Percentiles rank a stretch among this genome's conserved stretches.
Conservation (phyloP, 2,888 invertebrate genomes). For the Drosophila macrothrix region DNA sequence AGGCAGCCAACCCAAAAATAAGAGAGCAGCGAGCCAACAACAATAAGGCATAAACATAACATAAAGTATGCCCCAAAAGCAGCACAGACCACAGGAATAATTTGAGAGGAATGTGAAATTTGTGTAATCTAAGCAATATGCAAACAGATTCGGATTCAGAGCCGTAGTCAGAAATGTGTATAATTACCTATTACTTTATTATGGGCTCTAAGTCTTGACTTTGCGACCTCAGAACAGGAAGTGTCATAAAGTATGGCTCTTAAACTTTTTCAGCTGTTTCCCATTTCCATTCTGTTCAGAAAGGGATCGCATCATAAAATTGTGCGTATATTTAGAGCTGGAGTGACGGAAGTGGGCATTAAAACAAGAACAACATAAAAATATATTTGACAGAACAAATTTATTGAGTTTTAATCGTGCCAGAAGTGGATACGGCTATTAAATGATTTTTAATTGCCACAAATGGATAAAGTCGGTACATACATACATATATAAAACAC, state of each 20-base stretch:
- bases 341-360: constrained; percentile 21
- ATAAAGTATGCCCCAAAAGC: background rate
- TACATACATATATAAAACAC: background rate
- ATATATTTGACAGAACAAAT: constrained; percentile 26
- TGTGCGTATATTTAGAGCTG: constrained; percentile 21
- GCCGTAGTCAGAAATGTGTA: constrained; percentile 18
- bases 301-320: constrained; percentile 42
- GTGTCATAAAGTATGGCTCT: constrained; percentile 26
- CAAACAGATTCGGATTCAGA: background rate
- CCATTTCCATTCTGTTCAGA: background rate
- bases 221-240: constrained; percentile 25
- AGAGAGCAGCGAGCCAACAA: constrained; percentile 14
- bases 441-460: constrained; percentile 22
- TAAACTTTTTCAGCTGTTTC: background rate
- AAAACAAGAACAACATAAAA: constrained; percentile 40
- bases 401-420: constrained; percentile 48
- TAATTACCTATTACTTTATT: background rate
- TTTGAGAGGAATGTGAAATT: constrained; percentile 26
- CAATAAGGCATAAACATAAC: constrained; percentile 29
- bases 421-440: constrained; percentile 23
- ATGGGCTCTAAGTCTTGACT: constrained; percentile 12
- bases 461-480: background rate
- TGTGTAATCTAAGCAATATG: constrained; percentile 20
- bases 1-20: constrained; percentile 15
- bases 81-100: constrained; percentile 26